Conservation (phyloP, 2,113 vertebrate genomes). For the Carlito syrichta region DNA sequence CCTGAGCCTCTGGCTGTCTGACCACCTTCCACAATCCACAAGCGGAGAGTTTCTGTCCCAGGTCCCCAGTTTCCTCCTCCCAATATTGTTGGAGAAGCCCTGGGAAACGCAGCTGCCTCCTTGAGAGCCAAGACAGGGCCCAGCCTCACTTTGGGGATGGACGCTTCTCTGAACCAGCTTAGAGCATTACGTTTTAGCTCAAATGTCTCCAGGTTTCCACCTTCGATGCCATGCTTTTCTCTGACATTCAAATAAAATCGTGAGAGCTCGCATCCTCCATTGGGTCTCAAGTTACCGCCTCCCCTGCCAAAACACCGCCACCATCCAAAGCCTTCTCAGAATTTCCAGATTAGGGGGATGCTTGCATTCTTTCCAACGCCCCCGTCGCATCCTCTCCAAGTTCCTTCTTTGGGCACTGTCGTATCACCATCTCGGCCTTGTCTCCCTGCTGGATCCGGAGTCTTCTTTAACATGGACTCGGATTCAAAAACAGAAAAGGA, state of each 20-base stretch:
- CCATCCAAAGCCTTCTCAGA: neutral
- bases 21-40: neutral
- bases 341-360: fast-evolving
- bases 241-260: neutral
- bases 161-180: neutral
- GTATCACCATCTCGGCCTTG: neutral
- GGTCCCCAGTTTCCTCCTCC: neutral
- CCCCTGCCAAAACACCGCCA: too few species aligned
- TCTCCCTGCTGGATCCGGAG: neutral
- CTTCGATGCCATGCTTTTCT: neutral
- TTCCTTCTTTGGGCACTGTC: neutral
- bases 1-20: neutral
- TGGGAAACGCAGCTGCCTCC: neutral
- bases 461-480: neutral
- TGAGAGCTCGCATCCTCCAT: neutral
- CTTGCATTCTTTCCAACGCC: neutral
- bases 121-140: neutral
- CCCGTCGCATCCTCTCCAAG: neutral
- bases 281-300: neutral
- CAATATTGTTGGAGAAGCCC: neutral
- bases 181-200: neutral
- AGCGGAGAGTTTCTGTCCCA: neutral
- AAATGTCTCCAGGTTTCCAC: neutral
- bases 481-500: too few species aligned
- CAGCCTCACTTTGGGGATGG: neutral